A percentile compares a stretch with the other conserved stretches of the same genome.
phyloP scores from a whole-genome alignment of 2,888 invertebrate genomes.

The Calameuta pallipes region DNA sequence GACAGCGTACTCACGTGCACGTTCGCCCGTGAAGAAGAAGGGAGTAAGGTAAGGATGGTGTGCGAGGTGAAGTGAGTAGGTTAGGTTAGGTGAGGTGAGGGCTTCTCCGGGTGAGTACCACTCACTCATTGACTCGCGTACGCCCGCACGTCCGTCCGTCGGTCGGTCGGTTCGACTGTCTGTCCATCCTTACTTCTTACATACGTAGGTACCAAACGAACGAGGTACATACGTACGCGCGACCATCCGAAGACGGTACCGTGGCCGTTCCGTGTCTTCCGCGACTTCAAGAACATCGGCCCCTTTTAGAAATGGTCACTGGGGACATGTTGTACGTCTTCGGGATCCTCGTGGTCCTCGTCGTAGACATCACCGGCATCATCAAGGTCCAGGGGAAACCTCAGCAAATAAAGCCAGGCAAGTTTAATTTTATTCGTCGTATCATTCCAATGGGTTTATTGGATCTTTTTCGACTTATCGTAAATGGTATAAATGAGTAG shows the following conservation, averaged over 20 bases:
- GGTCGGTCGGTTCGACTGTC: constrained; percentile 29
- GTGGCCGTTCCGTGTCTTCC: constrained; percentile 7
- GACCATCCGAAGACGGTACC: constrained; percentile 11
- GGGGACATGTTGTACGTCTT: not conserved
- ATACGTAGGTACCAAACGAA: constrained; percentile 4
- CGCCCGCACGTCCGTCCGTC: constrained; percentile 50
- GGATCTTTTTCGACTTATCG: not conserved
- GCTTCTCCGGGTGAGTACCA: constrained; percentile 53
- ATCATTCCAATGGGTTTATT: not conserved
- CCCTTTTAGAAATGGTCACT: not conserved
- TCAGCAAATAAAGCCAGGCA: constrained; percentile 49
- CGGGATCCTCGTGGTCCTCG: constrained; percentile 10
- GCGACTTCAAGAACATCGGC: not conserved
- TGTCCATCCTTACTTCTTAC: constrained; percentile 1
- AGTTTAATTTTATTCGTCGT: constrained; percentile 21
- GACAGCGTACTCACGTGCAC: constrained; percentile 27
- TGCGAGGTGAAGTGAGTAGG: constrained; percentile 34
- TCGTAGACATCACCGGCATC: constrained; percentile 31
- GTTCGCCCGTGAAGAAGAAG: constrained; percentile 29
- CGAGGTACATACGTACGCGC: constrained; percentile 6
- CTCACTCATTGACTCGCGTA: constrained; percentile 57
- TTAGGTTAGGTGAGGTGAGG: constrained; percentile 50
- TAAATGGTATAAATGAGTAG: not conserved
- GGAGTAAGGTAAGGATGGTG: constrained; percentile 13
- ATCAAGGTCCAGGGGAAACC: constrained; percentile 39